Evolutionary conservation across 2,888 invertebrate species (phyloP), one percentile per base, ranked within the genome.

Genomic region (Celastrina argiolus): DNA sequence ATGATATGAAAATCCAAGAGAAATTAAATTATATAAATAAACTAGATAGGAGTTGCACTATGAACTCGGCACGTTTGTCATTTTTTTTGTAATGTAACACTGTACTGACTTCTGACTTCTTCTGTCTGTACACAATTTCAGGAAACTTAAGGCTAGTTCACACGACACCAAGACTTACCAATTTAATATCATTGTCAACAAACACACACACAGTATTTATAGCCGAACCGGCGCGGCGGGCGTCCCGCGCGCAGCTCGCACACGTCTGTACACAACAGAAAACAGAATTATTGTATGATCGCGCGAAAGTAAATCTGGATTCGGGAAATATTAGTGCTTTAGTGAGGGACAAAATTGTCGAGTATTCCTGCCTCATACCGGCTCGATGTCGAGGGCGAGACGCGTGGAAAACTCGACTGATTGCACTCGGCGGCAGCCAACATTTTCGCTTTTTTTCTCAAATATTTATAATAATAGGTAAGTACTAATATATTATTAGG

Each of bases 321-420:
- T 78, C 75, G 82, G 81, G 79, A 84, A 83, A 88, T 87, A 84
- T 87, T 86, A 85, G 82, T 84, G 84, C 82, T 85, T 73, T 70
- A 36, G 41, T 34, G 58, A 42, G 68, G 51, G 63, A 45, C 73
- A 78, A 80, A 80, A 68, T 75, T 79, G 22, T 68, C 42, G 41
- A 56, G 16, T 28, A 31, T n/a, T 51, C 51, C 26, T 26, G 26
- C 51, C 51, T 51, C 51, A 12, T 26, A 14, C 51, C 51, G 51
- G 6, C 45, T 45, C 14, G 22, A 12, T 10, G 18, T 12, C 22
- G 51, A 26, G 22, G 26, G 51, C 51, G 51, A 26, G 22, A 12
- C 14, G 51, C 22, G 14, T 26, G 14, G 12, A 51, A 22, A 51
- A n/a, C n/a, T n/a, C n/a, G n/a, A n/a, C n/a, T n/a, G n/a, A n/a